Evolutionary conservation across 2,888 invertebrate species (phyloP), one percentile per base, ranked within the genome.

Genomic region (Mesodorylaimus sp.): DNA sequence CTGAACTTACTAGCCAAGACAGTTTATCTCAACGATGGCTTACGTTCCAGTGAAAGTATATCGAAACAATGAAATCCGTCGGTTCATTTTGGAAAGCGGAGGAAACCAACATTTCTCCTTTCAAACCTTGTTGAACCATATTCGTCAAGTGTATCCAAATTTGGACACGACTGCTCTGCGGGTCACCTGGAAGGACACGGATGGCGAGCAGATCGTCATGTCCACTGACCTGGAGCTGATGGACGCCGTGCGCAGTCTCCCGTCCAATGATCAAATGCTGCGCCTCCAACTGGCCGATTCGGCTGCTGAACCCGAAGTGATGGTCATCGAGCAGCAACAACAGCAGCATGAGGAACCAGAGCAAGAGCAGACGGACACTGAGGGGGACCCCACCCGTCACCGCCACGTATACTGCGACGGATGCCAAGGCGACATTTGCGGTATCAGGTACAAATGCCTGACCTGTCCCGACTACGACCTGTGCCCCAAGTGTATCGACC

Each of bases 391-490:
- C 19, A 44, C 50, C 1, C 37, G 67, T 2, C 81, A 82, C 60
- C 59, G 61, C 2, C 74, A 75, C 1, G 76, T 87, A 0, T 61
- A 72, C 3, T 88, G 87, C 62, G 84, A 87, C 64, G 73, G 69
- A 0, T 88, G 88, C 61, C 72, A 79, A 0, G 62, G 41, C 16
- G 44, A 5, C 23, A 28, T 48, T 5, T 58, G 68, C n/a, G 87
- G 86, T 0, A 79, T 76, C 58, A 79, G 88, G 16, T 88, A 83
- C 73, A 87, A 85, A 68, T 89, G 88, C 62, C 68, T 80, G 19
- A 73, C 77, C 48, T 89, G 88, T 59, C 69, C 74, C 1, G 79
- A 88, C 65, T 88, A 70, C 64, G 87, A 88, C 67, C 73, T 88
- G 48, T 89, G 88, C 66, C 67, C 72, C n/a, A 63, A 63, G 1